Conservation (phyloP, 2,888 invertebrate genomes). For the Aphodius granarius region DNA sequence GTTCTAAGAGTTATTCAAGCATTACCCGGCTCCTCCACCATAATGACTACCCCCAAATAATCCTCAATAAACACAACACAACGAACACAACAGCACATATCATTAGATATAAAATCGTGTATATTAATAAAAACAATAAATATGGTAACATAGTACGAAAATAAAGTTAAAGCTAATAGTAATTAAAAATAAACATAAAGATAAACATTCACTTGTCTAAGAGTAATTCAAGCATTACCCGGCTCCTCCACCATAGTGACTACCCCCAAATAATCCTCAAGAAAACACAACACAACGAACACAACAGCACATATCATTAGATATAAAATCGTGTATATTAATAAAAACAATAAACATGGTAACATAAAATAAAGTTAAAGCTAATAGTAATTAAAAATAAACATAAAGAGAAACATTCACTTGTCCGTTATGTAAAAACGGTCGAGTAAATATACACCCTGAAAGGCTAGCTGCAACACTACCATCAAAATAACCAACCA, state of each 20-base stretch:
- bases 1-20: no score
- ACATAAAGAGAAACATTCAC: background rate
- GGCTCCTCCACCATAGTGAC: no score
- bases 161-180: background rate
- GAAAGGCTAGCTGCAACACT: background rate
- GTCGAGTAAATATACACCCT: background rate
- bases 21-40: no score
- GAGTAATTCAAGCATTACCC: no score
- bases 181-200: slow-evolving; percentile 3
- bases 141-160: background rate
- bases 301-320: background rate
- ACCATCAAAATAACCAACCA: background rate
- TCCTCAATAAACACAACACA: no score
- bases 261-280: no score
- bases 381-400: background rate
- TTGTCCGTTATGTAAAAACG: background rate
- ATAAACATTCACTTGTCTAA: no score
- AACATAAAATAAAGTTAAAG: background rate
- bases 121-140: background rate
- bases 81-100: background rate
- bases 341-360: background rate
- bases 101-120: background rate
- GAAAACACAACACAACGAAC: no score
- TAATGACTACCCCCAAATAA: no score
- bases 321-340: background rate